Percentiles rank a stretch among this genome's conserved stretches.
phyloP scores from a whole-genome alignment of 2,888 invertebrate species.

The Penaeus monodon region DNA sequence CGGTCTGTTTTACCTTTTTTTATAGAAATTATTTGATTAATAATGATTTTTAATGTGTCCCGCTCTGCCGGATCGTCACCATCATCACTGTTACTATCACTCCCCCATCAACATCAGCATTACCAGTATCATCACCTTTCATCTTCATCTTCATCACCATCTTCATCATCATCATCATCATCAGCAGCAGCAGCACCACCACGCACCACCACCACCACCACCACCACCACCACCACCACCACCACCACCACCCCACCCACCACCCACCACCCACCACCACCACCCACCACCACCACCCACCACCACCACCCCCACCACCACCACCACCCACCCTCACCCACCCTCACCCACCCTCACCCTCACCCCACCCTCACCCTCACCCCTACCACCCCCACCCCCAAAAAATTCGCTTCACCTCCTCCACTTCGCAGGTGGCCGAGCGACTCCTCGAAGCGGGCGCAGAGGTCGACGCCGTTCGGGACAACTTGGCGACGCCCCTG shows the following conservation, averaged over 20 bases:
- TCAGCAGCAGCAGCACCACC: no score
- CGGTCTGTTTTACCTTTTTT: neutral
- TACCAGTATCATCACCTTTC: no score
- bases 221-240: neutral
- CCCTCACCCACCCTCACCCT: neutral
- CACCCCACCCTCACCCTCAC: neutral
- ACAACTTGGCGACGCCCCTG: constrained; percentile 69
- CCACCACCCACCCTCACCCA: neutral
- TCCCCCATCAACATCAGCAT: no score
- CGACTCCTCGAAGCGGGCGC: constrained; percentile 67
- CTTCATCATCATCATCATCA: no score
- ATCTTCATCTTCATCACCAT: neutral
- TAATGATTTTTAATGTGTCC: no score
- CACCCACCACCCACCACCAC: neutral
- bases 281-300: neutral
- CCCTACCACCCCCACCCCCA: neutral
- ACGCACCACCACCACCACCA: neutral
- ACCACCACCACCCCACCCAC: neutral
- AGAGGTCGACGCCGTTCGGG: constrained; percentile 69
- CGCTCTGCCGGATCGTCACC: no score
- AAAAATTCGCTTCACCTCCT: no score
- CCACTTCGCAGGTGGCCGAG: constrained; percentile 58
- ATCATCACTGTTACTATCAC: no score
- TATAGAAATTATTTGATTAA: no score
- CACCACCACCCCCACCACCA: neutral